These are phyloP conservation scores for Polypterus senegalus DNA, from an alignment of 2,113 vertebrate genomes.

Conservation along the genomic window DNA sequence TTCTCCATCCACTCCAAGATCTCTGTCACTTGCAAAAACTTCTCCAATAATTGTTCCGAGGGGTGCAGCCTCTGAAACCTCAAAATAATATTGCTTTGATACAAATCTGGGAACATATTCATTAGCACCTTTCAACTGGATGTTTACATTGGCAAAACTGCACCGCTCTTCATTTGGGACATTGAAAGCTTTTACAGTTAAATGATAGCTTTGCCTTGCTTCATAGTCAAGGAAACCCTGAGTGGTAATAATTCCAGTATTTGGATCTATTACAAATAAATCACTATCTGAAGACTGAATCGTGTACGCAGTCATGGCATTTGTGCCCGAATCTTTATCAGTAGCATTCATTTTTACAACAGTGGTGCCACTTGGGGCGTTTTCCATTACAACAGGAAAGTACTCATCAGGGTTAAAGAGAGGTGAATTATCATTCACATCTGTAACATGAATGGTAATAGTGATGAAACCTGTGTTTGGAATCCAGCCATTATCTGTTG, in stretches of 20 bases:
- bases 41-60: constrained; percentile 78
- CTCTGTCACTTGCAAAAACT: constrained; percentile 95
- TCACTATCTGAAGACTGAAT: constrained; percentile 91
- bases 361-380: constrained; percentile 87
- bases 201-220: constrained; percentile 83
- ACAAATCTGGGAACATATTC: constrained; percentile 97
- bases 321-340: constrained; percentile 73
- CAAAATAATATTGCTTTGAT: constrained; percentile 92
- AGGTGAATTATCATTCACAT: constrained; percentile 90
- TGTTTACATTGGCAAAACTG: constrained; percentile 78
- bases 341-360: constrained; percentile 77
- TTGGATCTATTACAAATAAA: constrained; percentile 90
- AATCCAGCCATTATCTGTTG: constrained; percentile 84
- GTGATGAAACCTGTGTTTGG: constrained; percentile 75
- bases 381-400: constrained; percentile 78
- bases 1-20: constrained; percentile 78
- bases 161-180: constrained; percentile 87
- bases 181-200: constrained; percentile 89
- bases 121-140: constrained; percentile 84
- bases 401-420: constrained; percentile 71
- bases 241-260: constrained; percentile 85
- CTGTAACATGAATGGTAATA: constrained; percentile 66
- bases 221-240: constrained; percentile 97
- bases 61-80: constrained; percentile 82
- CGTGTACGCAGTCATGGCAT: constrained; percentile 77